Evolutionary conservation across 2,888 invertebrate species (phyloP), one percentile per base, ranked within the genome.

Genomic region (Phortica magna): DNA sequence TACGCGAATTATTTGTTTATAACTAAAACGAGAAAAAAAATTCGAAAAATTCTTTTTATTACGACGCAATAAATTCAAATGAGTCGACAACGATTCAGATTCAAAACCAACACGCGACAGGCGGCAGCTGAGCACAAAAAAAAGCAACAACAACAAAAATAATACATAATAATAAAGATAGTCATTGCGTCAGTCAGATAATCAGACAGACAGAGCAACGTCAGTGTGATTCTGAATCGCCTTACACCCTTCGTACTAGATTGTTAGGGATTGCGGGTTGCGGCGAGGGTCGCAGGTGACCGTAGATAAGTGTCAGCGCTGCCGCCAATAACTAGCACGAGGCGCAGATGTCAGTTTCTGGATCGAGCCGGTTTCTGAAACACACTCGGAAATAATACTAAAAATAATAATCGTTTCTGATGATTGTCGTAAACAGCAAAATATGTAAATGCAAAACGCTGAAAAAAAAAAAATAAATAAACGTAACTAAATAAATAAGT

Each of bases 21-120:
- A 42, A 68, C 9, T 7, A 61, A 61, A 61, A 61, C 3, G 31
- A 31, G 31, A 31, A 31, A 31, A 31, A 31, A 31, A 31, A 1
- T 31, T 31, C 31, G 2, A 31, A 31, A 48, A 48, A 7, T 68
- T 68, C 14, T 68, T 68, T 68, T 74, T 65, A 76, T 77, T 82
- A 78, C 78, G 83, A 78, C 83, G 83, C 80, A 83, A 82, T 82
- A 74, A 75, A 80, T 80, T 78, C 12, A 79, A 79, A 83, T 80
- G 71, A 83, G 73, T 75, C 65, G 55, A 39, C 74, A 53, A 57
- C 65, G 57, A 75, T 65, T 79, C 76, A 82, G 74, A 68, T 39
- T 75, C 65, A 57, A 65, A 73, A 43, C 39, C 72, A 4, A 4
- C 65, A 12, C 22, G 31, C 10, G 59, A 59, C 59, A 53, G 59